Evolutionary conservation across 1,140 invertebrate genomes (phyloP), one percentile per base, ranked within the genome.

Genomic region (Pseudomyrmex pallidus): DNA sequence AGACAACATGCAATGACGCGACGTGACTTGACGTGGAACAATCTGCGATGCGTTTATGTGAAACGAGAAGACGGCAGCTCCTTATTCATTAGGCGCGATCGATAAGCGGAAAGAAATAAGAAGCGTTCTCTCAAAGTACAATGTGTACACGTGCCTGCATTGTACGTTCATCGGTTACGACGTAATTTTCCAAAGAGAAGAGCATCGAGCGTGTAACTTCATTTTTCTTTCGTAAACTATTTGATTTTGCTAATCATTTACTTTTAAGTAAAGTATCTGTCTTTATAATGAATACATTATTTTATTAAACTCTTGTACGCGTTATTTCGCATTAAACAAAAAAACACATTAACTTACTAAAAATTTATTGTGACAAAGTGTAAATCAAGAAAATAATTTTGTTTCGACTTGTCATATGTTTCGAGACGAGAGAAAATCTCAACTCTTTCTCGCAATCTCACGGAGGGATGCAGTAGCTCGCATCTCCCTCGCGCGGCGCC

Each of bases 1-100:
- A 77, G 48, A 77, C 62, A 77, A 77, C 74, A 77, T 46, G 74
- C 74, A 35, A 76, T 76, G 74, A 76, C 48, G 61, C 74, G 74
- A 77, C 74, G n/a, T 25, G 74, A 77, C 62, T 77, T 66, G 74
- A 77, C 62, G n/a, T 52, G 46, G 25, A 35, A 62, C 74, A 77
- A 77, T 77, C 74, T 77, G 25, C 48, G 13, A 67, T 54, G 62
- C 56, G 22, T n/a, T 13, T 46, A 61, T 35, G 15, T 9, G 62
- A 77, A 77, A 66, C n/a, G 25, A 77, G 73, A 22, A 63, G 62
- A 67, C 62, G 64, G 25, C 62, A 56, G 62, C 74, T 66, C 22
- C 48, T 67, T 52, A 56, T 67, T 77, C 74, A 67, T 77, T 67
- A 77, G 46, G 25, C 35, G 35, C 9, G 61, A n/a, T 12, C 61